Conservation (phyloP, 2,113 vertebrate species). For the Quiscalus mexicanus region DNA sequence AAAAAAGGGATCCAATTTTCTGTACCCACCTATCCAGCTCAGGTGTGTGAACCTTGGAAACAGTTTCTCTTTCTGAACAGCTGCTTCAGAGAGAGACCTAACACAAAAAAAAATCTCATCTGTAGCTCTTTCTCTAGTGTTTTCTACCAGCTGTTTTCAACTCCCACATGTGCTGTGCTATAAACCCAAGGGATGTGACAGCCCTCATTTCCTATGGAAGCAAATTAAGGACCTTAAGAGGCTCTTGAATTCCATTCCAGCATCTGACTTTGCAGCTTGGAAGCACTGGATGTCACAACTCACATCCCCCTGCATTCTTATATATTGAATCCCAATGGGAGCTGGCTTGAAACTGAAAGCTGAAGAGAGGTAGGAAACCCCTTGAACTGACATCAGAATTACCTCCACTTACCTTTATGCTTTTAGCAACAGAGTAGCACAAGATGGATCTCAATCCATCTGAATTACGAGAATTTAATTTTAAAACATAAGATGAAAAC, state of each 20-base stretch:
- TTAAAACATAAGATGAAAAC: not conserved
- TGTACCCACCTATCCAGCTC: not conserved
- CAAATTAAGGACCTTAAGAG: not conserved
- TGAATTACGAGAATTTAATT: not conserved
- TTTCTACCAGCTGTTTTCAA: not conserved
- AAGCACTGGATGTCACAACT: not conserved
- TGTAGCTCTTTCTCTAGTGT: not conserved
- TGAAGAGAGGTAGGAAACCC: not conserved
- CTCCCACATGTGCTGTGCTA: not conserved
- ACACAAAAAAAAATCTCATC: not conserved
- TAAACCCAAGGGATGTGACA: not conserved
- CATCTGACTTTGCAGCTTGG: not conserved
- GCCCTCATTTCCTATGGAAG: not conserved
- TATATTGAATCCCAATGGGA: not conserved
- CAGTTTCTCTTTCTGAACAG: not conserved
- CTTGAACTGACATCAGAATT: not conserved
- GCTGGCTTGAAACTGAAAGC: not conserved
- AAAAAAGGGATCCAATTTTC: not conserved
- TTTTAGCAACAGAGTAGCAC: not conserved
- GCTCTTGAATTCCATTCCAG: conserved; percentile 7
- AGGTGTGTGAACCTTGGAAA: not conserved
- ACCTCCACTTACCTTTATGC: not conserved
- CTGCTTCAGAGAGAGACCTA: not conserved
- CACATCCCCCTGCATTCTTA: not conserved
- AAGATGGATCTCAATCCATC: not conserved